phyloP scores from a whole-genome alignment of 2,113 vertebrate genomes.

The Halcyon senegalensis region DNA sequence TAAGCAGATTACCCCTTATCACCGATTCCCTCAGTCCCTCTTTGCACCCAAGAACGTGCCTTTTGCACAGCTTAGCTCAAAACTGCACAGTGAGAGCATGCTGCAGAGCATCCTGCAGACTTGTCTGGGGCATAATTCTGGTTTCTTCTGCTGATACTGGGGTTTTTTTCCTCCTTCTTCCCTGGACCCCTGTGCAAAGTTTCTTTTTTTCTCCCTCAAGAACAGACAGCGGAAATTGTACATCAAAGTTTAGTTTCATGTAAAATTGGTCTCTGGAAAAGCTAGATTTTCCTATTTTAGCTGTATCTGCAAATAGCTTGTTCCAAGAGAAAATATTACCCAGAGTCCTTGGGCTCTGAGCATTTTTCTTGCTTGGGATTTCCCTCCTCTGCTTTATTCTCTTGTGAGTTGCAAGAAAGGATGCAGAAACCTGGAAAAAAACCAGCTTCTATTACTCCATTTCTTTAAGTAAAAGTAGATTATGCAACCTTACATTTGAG shows the following conservation, averaged over 20 bases:
- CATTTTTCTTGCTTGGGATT: neutral
- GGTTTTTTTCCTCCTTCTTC: neutral
- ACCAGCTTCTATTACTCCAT: neutral
- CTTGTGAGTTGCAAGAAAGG: neutral
- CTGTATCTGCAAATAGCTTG: neutral
- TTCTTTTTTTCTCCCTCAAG: too few species aligned
- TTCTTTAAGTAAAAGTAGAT: neutral
- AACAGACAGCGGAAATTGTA: neutral
- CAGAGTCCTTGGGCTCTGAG: neutral
- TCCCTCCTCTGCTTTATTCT: neutral
- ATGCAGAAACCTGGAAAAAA: neutral
- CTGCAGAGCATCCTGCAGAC: neutral
- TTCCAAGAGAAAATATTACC: neutral
- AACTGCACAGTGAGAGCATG: rapidly evolving
- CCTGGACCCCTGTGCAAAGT: neutral
- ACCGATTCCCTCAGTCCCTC: neutral
- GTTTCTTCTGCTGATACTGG: neutral
- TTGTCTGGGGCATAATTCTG: neutral
- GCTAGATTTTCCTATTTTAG: neutral
- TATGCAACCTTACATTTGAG: neutral
- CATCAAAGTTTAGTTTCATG: neutral
- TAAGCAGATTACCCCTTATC: neutral
- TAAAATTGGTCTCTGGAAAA: neutral
- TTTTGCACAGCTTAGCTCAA: neutral
- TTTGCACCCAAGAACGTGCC: neutral